Base-by-base conservation (phyloP, 2,888 invertebrate species). In the Iphiclides podalirius region DNA sequence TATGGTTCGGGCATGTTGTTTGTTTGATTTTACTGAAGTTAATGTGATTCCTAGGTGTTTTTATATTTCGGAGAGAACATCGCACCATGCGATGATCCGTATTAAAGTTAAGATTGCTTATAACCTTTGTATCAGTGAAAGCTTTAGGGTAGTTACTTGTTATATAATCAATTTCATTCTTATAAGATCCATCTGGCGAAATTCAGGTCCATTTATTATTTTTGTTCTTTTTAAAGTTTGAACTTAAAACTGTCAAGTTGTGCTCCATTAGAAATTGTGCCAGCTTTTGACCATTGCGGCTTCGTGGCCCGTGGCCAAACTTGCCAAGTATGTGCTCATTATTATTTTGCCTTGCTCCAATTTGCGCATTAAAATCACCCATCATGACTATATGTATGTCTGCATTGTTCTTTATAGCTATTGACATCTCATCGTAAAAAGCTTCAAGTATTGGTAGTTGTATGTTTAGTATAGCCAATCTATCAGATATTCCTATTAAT, bases 261-360 rank as follows among this genome's bases (percentile, higher is more conserved):
- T 55, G 49, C 47, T 55, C 52, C 15, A 54, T 6, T 0, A 52
- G 31, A 11, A 52, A 41, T 28, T 52, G 37, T 4, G 48, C 16
- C 9, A 50, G 15, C 31, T 9, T 42, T 28, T 28, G n/a, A 4
- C 20, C n/a, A n/a, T 28, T 28, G 7, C 9, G 9, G 8, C n/a
- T 28, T 28, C 28, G 2, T 28, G 2, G 2, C 2, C 28, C 28
- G 2, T 28, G 2, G 9, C 28, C 28, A 9, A 28, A 9, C n/a
- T 6, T 28, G 6, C 28, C 28, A 28, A 28, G 6, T 9, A 28
- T 2, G n/a, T 9, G n/a, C 2, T 28, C n/a, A 2, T 28, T 2
- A 8, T n/a, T 28, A 9, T 28, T 28, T 28, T 28, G 28, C 8
- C 28, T 28, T 2, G 2, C n/a, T 2, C n/a, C 28, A 4, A 28